Conservation (phyloP, 2,797 vertebrate species). For the Pristis pectinata region DNA sequence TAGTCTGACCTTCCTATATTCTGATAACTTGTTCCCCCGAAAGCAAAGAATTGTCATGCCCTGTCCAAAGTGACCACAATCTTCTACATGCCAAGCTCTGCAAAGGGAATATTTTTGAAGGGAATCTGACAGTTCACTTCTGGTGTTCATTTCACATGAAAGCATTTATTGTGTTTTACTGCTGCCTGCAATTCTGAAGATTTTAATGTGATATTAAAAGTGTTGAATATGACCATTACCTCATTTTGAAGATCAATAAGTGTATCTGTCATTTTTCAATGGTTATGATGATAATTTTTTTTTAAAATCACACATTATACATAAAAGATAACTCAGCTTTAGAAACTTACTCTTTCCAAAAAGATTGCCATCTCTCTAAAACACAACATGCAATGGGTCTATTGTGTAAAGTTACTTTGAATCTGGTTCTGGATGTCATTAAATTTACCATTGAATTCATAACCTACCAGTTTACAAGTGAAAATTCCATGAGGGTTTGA, state of each 20-base stretch:
- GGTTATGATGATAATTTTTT: not conserved
- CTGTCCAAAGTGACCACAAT: not conserved
- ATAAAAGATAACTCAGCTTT: not conserved
- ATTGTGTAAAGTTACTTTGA: not conserved
- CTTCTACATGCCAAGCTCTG: not conserved
- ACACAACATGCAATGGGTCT: not conserved
- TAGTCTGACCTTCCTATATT: not conserved
- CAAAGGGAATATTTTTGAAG: not conserved
- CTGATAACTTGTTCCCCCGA: not conserved
- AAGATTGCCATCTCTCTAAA: not conserved
- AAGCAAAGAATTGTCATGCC: not conserved
- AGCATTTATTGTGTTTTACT: not conserved
- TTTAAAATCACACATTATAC: not conserved
- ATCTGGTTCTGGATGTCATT: not conserved
- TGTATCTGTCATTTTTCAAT: not conserved
- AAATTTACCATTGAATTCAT: not conserved
- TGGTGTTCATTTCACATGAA: not conserved
- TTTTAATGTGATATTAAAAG: not conserved
- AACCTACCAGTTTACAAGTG: not conserved
- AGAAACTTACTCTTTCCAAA: not conserved
- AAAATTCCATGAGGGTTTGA: not conserved
- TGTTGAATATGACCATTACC: not conserved
- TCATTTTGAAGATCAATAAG: not conserved
- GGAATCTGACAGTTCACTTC: not conserved
- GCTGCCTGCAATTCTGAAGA: not conserved